Percentiles rank a stretch among this genome's conserved stretches.
These are phyloP conservation scores for Steinernema carpocapsae DNA, from an alignment of 2,888 invertebrate species.

Conservation along the genomic window DNA sequence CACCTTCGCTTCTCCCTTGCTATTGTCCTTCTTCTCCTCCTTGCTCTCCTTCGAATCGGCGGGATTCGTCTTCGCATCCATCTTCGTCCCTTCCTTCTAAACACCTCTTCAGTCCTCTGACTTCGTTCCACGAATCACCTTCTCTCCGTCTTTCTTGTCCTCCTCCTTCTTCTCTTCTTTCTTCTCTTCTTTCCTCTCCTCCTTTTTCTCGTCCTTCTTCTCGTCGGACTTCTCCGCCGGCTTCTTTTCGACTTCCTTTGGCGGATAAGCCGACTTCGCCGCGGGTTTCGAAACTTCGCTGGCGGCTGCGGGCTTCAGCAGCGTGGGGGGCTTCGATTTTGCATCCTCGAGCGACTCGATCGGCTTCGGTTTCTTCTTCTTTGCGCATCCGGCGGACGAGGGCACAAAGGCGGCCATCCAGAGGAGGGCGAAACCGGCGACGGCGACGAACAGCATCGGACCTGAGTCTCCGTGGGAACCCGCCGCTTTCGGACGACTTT, in stretches of 20 bases:
- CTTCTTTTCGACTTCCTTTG: neutral
- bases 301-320: neutral
- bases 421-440: slow-evolving; percentile 10
- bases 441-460: slow-evolving; percentile 8
- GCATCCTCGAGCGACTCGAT: neutral
- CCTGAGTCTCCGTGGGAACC: no score
- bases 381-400: slow-evolving; percentile 4
- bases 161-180: neutral
- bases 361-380: neutral
- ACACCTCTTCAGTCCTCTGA: neutral
- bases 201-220: neutral
- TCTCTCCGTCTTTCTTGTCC: neutral
- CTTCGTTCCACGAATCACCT: neutral
- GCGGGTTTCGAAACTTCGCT: neutral
- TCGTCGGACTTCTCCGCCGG: neutral
- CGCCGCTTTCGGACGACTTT: neutral
- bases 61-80: neutral
- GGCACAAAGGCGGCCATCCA: neutral
- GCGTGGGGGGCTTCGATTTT: slow-evolving; percentile 3
- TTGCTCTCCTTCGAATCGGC: no score
- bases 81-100: neutral
- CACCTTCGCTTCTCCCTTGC: no score
- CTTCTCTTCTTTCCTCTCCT: neutral
- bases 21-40: no score
- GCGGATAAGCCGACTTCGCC: neutral